Percentiles rank a stretch among this genome's conserved stretches.
Conservation (phyloP, 2,797 vertebrate species). For the Natrix natrix region DNA sequence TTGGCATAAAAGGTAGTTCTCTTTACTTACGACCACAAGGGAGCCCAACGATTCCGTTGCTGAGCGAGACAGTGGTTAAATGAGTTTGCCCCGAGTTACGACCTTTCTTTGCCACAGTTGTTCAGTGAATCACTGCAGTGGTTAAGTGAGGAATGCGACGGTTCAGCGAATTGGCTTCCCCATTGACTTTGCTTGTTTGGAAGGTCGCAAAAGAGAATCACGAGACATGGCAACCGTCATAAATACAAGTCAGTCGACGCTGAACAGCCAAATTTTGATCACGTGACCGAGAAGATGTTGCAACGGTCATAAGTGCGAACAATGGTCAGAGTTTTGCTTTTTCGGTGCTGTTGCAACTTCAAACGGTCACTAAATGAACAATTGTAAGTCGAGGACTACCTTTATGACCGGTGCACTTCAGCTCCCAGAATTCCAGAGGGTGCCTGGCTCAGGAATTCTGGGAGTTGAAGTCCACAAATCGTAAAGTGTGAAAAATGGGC, state of each 20-base stretch:
- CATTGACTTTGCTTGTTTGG: not conserved
- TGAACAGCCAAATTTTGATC: too few species aligned
- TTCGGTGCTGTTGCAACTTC: not conserved
- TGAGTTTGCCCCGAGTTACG: not conserved
- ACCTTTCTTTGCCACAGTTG: not conserved
- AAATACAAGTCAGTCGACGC: not conserved
- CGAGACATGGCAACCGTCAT: not conserved
- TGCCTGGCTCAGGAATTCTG: too few species aligned
- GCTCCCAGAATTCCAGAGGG: too few species aligned
- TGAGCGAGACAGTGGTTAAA: not conserved
- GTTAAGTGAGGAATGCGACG: accelerated
- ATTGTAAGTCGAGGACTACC: not conserved
- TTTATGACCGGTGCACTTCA: too few species aligned
- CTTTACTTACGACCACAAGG: not conserved
- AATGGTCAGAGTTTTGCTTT: accelerated
- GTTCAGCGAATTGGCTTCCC: not conserved
- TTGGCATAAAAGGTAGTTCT: not conserved
- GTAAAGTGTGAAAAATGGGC: too few species aligned
- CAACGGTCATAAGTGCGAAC: not conserved
- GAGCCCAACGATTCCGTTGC: not conserved
- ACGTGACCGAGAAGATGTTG: too few species aligned
- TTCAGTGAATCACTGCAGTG: not conserved
- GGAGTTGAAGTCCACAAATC: too few species aligned
- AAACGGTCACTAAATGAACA: not conserved
- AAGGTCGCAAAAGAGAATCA: not conserved